Conservation (phyloP, 2,113 vertebrate genomes). For the Anas platyrhynchos region DNA sequence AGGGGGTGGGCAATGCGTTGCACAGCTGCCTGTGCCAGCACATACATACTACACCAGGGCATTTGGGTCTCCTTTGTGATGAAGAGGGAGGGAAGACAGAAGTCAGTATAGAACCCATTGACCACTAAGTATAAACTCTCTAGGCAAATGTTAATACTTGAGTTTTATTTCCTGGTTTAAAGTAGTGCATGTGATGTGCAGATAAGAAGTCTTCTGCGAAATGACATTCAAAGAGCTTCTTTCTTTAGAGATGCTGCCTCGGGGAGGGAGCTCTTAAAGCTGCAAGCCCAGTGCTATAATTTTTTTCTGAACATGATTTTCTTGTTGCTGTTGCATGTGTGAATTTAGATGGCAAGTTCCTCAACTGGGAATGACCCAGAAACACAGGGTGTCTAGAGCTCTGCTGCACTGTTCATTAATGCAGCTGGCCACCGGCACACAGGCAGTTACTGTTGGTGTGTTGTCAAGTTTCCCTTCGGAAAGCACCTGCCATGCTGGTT, state of each 20-base stretch:
- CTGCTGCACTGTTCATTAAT: not conserved
- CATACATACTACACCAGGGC: not conserved
- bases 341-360: not conserved
- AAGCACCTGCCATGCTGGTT: not conserved
- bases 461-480: not conserved
- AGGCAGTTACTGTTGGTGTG: not conserved
- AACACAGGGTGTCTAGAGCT: not conserved
- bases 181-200: constrained; percentile 1
- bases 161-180: constrained; percentile 33
- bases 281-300: not conserved
- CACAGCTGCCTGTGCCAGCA: not conserved
- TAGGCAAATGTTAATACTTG: not conserved
- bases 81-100: not conserved
- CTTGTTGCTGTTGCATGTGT: not conserved
- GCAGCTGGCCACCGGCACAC: not conserved
- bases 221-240: not conserved
- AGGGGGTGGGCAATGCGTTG: not conserved
- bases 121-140: not conserved
- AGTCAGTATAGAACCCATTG: not conserved
- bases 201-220: constrained; percentile 40
- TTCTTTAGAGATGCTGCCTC: not conserved
- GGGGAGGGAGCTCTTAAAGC: not conserved
- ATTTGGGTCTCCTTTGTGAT: not conserved
- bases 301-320: not conserved
- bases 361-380: not conserved